A percentile compares a stretch with the other conserved stretches of the same genome.
Conservation (phyloP, 2,888 invertebrate genomes). For the Artemia sinica region DNA sequence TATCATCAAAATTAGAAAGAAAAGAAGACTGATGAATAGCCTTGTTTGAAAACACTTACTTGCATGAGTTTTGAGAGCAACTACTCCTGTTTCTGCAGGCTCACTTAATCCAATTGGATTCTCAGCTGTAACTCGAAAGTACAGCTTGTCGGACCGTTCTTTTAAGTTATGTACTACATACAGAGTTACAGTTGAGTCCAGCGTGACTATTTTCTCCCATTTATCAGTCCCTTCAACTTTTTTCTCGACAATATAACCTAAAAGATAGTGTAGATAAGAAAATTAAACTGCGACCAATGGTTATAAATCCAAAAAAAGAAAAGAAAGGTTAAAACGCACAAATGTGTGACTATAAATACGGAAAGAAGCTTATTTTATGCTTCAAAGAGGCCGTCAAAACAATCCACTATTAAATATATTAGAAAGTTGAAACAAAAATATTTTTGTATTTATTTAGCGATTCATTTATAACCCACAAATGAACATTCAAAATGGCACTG, state of each 20-base stretch:
- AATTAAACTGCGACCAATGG: neutral
- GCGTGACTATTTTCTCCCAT: slow-evolving; percentile 71
- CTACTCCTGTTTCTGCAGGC: slow-evolving; percentile 57
- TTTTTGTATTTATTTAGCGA: too few relatives aligned
- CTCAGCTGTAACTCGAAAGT: slow-evolving; percentile 78
- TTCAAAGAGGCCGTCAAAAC: too few relatives aligned
- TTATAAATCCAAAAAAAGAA: neutral
- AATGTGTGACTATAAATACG: too few relatives aligned
- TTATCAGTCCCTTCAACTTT: slow-evolving; percentile 49
- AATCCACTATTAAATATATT: too few relatives aligned
- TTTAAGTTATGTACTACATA: slow-evolving; percentile 70
- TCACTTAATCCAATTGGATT: slow-evolving; percentile 72
- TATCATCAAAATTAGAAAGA: too few relatives aligned
- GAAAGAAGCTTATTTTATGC: too few relatives aligned
- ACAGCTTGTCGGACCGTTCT: slow-evolving; percentile 62
- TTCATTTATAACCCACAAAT: too few relatives aligned
- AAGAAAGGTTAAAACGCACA: neutral
- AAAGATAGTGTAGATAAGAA: slow-evolving; percentile 17
- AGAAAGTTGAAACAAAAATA: too few relatives aligned
- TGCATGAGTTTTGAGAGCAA: slow-evolving; percentile 66
- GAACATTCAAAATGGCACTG: too few relatives aligned
- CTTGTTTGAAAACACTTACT: slow-evolving; percentile 45
- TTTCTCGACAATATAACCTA: slow-evolving; percentile 75
- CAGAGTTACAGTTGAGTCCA: slow-evolving; percentile 53
- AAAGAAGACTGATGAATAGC: too few relatives aligned